These are phyloP conservation scores for Drosophila paracracens DNA, from an alignment of 2,888 invertebrate species.

Conservation along the genomic window DNA sequence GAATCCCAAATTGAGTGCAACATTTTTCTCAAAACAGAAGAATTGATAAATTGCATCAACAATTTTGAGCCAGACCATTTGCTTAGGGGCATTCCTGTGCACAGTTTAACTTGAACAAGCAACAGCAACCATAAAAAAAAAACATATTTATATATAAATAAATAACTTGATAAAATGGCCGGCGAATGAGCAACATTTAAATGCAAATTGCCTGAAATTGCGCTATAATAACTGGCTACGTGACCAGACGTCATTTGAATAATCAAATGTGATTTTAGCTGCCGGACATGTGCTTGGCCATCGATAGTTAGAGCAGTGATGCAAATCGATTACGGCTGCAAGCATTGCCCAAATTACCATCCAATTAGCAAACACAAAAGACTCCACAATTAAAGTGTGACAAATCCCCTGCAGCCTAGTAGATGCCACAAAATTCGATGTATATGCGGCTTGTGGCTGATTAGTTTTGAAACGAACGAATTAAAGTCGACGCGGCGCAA, in stretches of 20 bases:
- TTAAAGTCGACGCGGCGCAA: background rate
- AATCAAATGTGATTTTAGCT: background rate
- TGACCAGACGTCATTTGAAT: background rate
- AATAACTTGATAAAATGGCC: background rate
- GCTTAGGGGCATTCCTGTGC: background rate
- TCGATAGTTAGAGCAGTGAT: background rate
- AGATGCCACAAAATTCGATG: background rate
- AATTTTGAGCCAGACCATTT: background rate
- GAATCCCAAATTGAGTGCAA: background rate
- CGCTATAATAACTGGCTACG: background rate
- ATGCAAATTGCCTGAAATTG: background rate
- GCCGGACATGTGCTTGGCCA: background rate
- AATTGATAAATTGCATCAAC: background rate
- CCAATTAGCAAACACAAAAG: background rate
- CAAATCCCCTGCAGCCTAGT: background rate
- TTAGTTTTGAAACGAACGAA: background rate
- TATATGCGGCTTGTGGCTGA: background rate
- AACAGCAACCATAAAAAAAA: background rate
- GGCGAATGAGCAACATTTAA: background rate
- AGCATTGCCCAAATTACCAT: background rate
- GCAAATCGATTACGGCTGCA: background rate
- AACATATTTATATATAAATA: too few relatives aligned
- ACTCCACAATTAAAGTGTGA: background rate
- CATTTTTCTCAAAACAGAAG: background rate
- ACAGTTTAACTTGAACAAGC: too few relatives aligned